Evolutionary conservation across 53 echinoderm and acorn worm species (phyloP), one percentile per base, ranked within the genome.

Genomic region (Apostichopus leukothele): DNA sequence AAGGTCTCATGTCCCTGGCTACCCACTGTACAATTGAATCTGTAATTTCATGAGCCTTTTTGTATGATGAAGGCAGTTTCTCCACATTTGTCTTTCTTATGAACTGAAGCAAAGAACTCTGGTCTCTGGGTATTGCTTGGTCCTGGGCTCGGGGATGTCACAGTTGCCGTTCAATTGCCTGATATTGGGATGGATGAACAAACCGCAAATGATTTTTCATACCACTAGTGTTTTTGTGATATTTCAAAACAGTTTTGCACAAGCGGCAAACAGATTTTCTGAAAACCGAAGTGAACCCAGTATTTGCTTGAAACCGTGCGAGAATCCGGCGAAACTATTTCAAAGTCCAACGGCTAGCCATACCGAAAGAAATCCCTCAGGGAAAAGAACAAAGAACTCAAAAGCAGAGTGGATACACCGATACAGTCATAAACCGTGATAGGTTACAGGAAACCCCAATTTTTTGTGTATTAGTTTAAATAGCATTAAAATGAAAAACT

Each of bases 261-360:
- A 75, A 75, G 76, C 76, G 1, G 76, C 76, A 75, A 75, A 75
- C 76, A 75, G 19, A 75, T 20, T 20, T 16, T 75, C 76, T 20
- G 76, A 75, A 75, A 75, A 39, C 76, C n/a, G 21, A 75, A 75
- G 76, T 75, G 76, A 20, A 75, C 76, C 76, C 76, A 75, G 76
- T 75, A 75, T 75, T 75, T 75, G 76, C 76, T 75, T 14, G 13
- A 6, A 75, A 75, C 76, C 19, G 76, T n/a, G 76, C 9, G 76
- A 20, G 76, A 75, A 75, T 20, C 1, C 5, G 76, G 76, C 39
- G 76, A 75, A 75, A 16, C 76, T 75, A 75, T 75, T 75, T 75
- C 76, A 75, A 75, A 75, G 76, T 75, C 76, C 76, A 20, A 75
- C 11, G 76, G 39, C 76, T 75, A 10, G 63, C 76, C 23, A 20